Evolutionary conservation across 1,140 invertebrate genomes (phyloP).

Genomic region (honey bee (Apis mellifera)): Amel_HAv3.1 CM009939.2:2313001-2313500

Average conservation of each 20-base stretch:
- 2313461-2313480: constrained; percentile 55
- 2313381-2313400: constrained; percentile 43
- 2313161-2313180: too few species aligned
- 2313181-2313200: too few species aligned
- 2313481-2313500: constrained; percentile 37
- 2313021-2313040: neutral
- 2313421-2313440: constrained; percentile 57
- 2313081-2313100: too few species aligned
- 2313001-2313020: too few species aligned
- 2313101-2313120: too few species aligned
- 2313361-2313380: constrained; percentile 60
- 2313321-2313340: constrained; percentile 63
- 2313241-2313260: neutral
- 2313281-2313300: neutral
- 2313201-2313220: neutral
- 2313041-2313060: too few species aligned
- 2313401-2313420: constrained; percentile 57
- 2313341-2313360: constrained; percentile 73
- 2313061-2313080: neutral
- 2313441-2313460: constrained; percentile 62
- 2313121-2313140: too few species aligned
- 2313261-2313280: neutral
- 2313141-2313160: too few species aligned
- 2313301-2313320: constrained; percentile 49
- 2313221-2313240: neutral